phyloP scores from a whole-genome alignment of 35 echinoderm and acorn worm genomes.

The Anneissia japonica region DNA sequence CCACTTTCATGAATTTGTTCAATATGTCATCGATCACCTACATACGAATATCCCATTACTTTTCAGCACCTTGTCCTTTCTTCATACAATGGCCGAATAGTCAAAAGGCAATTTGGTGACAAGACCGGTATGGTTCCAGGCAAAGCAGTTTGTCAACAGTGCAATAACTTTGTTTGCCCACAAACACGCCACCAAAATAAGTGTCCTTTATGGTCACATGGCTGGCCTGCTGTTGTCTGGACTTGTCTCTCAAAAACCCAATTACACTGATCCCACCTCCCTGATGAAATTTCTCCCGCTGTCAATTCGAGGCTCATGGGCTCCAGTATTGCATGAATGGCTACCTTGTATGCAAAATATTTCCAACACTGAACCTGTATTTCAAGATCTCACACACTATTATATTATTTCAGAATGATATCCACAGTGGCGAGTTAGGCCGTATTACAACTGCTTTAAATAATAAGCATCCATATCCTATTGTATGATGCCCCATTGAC shows the following conservation, averaged over 20 bases:
- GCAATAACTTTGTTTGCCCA: not conserved
- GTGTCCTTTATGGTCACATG: not conserved
- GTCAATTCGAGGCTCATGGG: not conserved
- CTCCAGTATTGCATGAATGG: not conserved
- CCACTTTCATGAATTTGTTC: not conserved
- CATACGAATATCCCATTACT: not conserved
- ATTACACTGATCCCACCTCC: too few relatives aligned
- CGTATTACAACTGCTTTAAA: not conserved
- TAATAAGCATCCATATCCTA: not conserved
- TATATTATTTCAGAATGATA: not conserved
- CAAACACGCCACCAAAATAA: not conserved
- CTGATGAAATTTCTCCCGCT: not conserved
- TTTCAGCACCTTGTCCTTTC: not conserved
- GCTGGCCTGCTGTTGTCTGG: too few relatives aligned
- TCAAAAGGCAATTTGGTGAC: conserved; percentile 11
- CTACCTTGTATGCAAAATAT: not conserved
- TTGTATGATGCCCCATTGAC: not conserved
- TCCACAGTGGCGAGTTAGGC: not conserved
- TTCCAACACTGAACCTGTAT: not conserved
- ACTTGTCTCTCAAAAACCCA: too few relatives aligned
- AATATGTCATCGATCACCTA: conserved; percentile 1
- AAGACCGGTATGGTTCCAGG: not conserved
- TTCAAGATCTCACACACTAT: not conserved
- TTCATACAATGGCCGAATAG: conserved; percentile 3
- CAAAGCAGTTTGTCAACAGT: not conserved